Percentiles rank a stretch among this genome's conserved stretches.
phyloP scores from a whole-genome alignment of 2,888 invertebrate genomes.

The Panorpa germanica region DNA sequence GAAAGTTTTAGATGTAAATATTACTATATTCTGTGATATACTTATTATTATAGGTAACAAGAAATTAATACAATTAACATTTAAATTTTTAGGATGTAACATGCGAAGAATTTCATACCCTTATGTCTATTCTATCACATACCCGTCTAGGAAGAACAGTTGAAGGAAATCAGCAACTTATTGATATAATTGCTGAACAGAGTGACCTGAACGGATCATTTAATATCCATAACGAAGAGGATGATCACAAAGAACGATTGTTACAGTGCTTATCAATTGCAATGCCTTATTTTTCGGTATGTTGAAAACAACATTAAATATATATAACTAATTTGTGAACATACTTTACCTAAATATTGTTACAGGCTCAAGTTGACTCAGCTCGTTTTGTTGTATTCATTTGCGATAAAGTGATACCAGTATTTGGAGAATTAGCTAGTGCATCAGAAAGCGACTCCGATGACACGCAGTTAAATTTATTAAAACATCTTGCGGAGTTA shows the following conservation, averaged over 20 bases:
- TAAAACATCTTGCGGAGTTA: conserved; percentile 78
- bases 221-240: conserved; percentile 37
- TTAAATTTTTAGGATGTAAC: conserved; percentile 52
- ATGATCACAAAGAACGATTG: conserved; percentile 58
- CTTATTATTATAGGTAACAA: conserved; percentile 7
- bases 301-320: conserved; percentile 18
- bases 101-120: conserved; percentile 77
- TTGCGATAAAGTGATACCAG: conserved; percentile 66
- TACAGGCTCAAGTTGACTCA: conserved; percentile 68
- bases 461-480: conserved; percentile 53
- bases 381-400: conserved; percentile 69
- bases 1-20: conserved; percentile 55
- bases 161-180: conserved; percentile 69
- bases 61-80: conserved; percentile 4
- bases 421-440: conserved; percentile 44
- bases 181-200: conserved; percentile 70
- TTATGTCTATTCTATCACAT: conserved; percentile 70
- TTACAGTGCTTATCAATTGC: conserved; percentile 75
- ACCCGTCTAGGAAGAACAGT: conserved; percentile 67
- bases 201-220: conserved; percentile 63
- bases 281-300: conserved; percentile 75
- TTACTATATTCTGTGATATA: conserved; percentile 6
- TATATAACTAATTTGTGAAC: conserved; percentile 7
- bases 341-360: conserved; percentile 16
- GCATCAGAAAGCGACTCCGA: conserved; percentile 37